Conservation (phyloP, 2,113 vertebrate genomes). For the Cololabis saira region DNA sequence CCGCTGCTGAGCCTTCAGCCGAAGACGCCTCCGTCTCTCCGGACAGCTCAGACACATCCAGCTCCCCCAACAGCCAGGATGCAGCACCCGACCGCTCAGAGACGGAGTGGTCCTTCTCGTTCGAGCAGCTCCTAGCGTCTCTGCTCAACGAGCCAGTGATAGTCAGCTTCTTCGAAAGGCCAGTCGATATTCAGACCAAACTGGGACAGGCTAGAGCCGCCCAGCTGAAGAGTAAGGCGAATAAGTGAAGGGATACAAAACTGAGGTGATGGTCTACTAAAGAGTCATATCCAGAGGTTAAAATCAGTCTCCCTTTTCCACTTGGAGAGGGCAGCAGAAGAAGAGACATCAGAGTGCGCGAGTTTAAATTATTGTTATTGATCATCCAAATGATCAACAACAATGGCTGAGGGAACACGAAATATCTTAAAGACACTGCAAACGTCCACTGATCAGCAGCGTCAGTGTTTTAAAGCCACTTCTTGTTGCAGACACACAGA, state of each 20-base stretch:
- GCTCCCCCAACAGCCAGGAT: slow-evolving; percentile 49
- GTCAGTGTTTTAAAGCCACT: slow-evolving; percentile 11
- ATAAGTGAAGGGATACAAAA: slow-evolving; percentile 47
- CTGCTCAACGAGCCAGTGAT: slow-evolving; percentile 92
- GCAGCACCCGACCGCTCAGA: slow-evolving; percentile 41
- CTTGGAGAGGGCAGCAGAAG: not conserved
- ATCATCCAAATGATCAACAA: not conserved
- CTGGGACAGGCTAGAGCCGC: slow-evolving; percentile 83
- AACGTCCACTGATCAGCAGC: slow-evolving; percentile 17
- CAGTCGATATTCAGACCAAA: slow-evolving; percentile 83
- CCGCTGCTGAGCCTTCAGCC: slow-evolving; percentile 2
- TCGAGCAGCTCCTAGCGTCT: slow-evolving; percentile 96
- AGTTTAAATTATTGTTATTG: not conserved
- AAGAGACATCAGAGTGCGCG: not conserved
- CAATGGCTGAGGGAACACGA: slow-evolving; percentile 9
- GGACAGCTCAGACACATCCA: slow-evolving; percentile 50
- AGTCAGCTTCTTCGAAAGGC: slow-evolving; percentile 93
- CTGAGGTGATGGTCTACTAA: slow-evolving; percentile 2
- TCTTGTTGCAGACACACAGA: slow-evolving; percentile 3
- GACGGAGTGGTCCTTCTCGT: slow-evolving; percentile 94
- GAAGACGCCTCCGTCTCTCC: slow-evolving; percentile 43
- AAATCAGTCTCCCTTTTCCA: slow-evolving; percentile 33
- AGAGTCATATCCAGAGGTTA: slow-evolving; percentile 39
- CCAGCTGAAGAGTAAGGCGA: slow-evolving; percentile 85
- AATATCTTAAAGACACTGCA: slow-evolving; percentile 4